Evolutionary conservation across 2,888 invertebrate species (phyloP).

Genomic region (Pollenia amentaria): DNA sequence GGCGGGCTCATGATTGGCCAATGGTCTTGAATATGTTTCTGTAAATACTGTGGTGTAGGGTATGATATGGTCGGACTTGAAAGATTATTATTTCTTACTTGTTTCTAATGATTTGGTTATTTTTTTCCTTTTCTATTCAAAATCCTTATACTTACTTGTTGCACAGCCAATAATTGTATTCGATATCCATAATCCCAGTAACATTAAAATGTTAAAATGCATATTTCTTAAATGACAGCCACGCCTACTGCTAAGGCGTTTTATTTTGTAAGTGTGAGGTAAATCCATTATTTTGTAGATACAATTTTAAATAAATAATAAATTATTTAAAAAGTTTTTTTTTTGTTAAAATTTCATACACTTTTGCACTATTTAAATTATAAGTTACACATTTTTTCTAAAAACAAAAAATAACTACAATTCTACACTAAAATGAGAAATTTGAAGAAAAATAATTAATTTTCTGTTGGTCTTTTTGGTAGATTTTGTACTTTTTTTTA

Average conservation of each 20-base stretch:
- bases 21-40: no score
- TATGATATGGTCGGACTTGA: no score
- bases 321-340: neutral
- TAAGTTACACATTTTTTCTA: slow-evolving; percentile 54
- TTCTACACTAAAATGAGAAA: neutral
- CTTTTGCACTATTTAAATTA: slow-evolving; percentile 24
- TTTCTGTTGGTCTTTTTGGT: neutral
- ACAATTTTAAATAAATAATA: slow-evolving; percentile 41
- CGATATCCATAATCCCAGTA: slow-evolving; percentile 75
- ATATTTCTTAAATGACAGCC: slow-evolving; percentile 62
- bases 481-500: neutral
- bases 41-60: no score
- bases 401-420: slow-evolving; percentile 6
- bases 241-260: slow-evolving; percentile 68
- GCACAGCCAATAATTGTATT: slow-evolving; percentile 73
- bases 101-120: neutral
- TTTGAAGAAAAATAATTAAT: neutral
- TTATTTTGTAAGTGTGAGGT: slow-evolving; percentile 42
- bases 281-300: slow-evolving; percentile 51
- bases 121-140: neutral
- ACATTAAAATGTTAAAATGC: slow-evolving; percentile 60
- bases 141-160: slow-evolving; percentile 73
- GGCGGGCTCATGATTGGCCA: no score
- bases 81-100: no score
- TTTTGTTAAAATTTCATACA: neutral